phyloP scores from a whole-genome alignment of 2,113 vertebrate genomes.

The Arothron firmamentum region DNA sequence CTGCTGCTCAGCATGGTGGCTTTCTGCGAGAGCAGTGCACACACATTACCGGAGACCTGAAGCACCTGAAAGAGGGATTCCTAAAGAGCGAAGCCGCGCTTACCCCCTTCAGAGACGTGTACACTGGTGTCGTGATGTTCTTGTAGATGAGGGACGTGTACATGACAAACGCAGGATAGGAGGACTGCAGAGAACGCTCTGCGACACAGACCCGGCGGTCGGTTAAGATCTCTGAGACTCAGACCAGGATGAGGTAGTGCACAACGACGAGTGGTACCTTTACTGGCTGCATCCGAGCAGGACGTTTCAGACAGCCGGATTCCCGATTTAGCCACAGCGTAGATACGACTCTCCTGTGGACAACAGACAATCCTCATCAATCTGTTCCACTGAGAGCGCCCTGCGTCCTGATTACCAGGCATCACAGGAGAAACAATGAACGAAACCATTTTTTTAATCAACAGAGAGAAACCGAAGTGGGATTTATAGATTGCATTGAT shows the following conservation, averaged over 20 bases:
- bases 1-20: conserved; percentile 90
- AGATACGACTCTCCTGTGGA: conserved; percentile 92
- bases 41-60: not conserved
- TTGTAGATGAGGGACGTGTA: conserved; percentile 94
- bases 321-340: conserved; percentile 94
- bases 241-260: not conserved
- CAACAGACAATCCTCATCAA: not conserved
- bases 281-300: conserved; percentile 76
- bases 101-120: conserved; percentile 94
- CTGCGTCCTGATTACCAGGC: not conserved
- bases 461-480: too few relatives aligned
- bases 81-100: conserved; percentile 26
- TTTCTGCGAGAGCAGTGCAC: conserved; percentile 72
- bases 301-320: conserved; percentile 91
- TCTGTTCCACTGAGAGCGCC: not conserved
- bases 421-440: too few relatives aligned
- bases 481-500: too few relatives aligned
- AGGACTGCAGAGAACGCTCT: conserved; percentile 78
- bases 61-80: not conserved
- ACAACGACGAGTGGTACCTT: conserved; percentile 71
- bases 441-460: too few relatives aligned
- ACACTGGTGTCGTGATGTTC: conserved; percentile 89
- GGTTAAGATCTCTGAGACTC: not conserved
- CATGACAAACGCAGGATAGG: conserved; percentile 81
- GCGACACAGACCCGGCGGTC: conserved; percentile 42